These are phyloP conservation scores for Trypoxylon attenuatum DNA, from an alignment of 2,888 invertebrate genomes.

Conservation along the genomic window DNA sequence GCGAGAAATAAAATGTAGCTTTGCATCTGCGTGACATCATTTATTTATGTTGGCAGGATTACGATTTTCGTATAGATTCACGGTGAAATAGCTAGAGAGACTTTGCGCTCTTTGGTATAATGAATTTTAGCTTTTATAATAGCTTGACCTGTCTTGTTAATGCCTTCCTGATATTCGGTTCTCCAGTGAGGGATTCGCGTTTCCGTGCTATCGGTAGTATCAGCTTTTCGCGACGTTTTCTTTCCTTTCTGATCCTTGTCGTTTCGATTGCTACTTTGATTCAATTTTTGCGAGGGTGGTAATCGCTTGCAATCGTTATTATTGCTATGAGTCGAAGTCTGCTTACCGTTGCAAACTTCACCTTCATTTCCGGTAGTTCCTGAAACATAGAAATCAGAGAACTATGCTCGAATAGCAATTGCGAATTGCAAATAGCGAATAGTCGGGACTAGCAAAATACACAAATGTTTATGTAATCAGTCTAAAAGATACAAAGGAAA, in stretches of 20 bases:
- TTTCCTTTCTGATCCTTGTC: neutral
- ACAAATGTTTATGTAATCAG: too few species aligned
- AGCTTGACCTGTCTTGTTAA: conserved; percentile 78
- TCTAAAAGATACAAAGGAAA: too few species aligned
- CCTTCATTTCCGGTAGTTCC: too few species aligned
- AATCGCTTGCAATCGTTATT: too few species aligned
- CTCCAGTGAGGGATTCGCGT: conserved; percentile 74
- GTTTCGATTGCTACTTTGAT: neutral
- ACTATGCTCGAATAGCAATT: too few species aligned
- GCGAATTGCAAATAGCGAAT: too few species aligned
- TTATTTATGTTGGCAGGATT: neutral
- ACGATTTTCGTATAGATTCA: neutral
- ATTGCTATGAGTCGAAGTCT: too few species aligned
- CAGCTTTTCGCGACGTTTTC: neutral
- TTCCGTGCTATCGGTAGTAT: conserved; percentile 2
- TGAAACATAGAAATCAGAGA: too few species aligned
- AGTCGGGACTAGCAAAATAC: too few species aligned
- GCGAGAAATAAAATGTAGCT: neutral
- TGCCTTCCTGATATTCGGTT: conserved; percentile 80
- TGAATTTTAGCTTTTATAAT: conserved; percentile 80
- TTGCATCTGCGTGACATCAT: conserved; percentile 1
- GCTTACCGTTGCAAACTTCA: too few species aligned
- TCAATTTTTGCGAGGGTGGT: too few species aligned
- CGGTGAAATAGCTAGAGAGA: neutral
- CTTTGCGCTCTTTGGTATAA: conserved; percentile 28